phyloP scores from a whole-genome alignment of 2,888 invertebrate species.

The Oligia latruncula region DNA sequence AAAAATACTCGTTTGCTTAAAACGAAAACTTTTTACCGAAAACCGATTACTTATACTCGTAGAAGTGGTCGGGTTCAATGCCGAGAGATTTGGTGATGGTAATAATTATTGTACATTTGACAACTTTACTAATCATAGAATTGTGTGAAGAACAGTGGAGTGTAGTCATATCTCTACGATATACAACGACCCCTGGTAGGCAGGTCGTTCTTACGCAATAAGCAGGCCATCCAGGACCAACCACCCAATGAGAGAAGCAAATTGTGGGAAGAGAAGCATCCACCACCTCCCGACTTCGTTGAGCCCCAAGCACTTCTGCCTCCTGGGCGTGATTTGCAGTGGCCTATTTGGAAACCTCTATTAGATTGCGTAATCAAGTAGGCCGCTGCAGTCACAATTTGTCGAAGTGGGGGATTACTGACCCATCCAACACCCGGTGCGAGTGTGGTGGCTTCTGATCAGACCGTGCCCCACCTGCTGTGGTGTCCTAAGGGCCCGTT shows the following conservation, averaged over 20 bases:
- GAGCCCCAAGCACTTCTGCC: neutral
- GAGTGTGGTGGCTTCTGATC: neutral
- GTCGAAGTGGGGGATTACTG: neutral
- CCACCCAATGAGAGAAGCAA: neutral
- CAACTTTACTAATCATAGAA: neutral
- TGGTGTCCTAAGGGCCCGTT: neutral
- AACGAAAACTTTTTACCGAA: neutral
- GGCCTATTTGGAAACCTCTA: neutral
- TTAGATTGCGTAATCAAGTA: neutral
- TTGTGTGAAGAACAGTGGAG: neutral
- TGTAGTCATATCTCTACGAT: neutral
- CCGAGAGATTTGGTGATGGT: neutral
- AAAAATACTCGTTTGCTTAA: neutral
- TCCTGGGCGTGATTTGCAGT: neutral
- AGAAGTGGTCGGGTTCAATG: neutral
- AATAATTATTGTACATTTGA: neutral
- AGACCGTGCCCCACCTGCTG: neutral
- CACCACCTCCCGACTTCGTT: neutral
- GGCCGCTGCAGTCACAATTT: neutral
- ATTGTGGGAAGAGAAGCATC: neutral
- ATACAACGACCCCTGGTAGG: neutral
- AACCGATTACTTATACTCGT: too few relatives aligned
- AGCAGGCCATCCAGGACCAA: neutral
- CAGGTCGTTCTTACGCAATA: neutral
- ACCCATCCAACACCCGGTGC: neutral